A percentile compares a stretch with the other conserved stretches of the same genome.
Conservation (phyloP, 1,140 invertebrate genomes). For the Propsilocerus akamusi region DNA sequence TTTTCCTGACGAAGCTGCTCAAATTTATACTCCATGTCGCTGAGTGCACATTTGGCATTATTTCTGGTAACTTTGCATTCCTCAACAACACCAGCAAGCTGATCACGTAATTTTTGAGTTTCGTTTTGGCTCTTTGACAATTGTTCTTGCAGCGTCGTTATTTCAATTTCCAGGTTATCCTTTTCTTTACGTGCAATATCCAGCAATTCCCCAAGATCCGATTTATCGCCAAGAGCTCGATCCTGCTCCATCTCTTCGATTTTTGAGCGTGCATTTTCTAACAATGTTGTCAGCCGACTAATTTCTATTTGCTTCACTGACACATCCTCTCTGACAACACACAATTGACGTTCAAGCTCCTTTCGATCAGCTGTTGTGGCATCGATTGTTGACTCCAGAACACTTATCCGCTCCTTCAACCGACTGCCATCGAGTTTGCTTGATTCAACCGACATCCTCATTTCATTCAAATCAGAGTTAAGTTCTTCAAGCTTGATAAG, state of each 20-base stretch:
- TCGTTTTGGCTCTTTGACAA: slow-evolving; percentile 58
- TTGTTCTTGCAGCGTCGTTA: slow-evolving; percentile 56
- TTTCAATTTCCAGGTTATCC: slow-evolving; percentile 43
- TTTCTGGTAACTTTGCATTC: slow-evolving; percentile 63
- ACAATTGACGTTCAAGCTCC: slow-evolving; percentile 48
- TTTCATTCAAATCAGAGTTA: slow-evolving; percentile 39
- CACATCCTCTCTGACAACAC: slow-evolving; percentile 42
- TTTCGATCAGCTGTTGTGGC: slow-evolving; percentile 48
- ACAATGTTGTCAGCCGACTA: slow-evolving; percentile 46
- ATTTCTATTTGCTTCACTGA: slow-evolving; percentile 53
- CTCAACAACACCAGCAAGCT: slow-evolving; percentile 51
- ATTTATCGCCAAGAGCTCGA: slow-evolving; percentile 35
- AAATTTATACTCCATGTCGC: slow-evolving; percentile 59
- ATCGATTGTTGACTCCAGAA: slow-evolving; percentile 51
- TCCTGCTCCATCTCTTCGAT: slow-evolving; percentile 41
- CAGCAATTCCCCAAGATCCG: slow-evolving; percentile 47
- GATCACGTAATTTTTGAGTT: slow-evolving; percentile 48
- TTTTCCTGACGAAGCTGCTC: slow-evolving; percentile 55
- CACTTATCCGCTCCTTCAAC: slow-evolving; percentile 41
- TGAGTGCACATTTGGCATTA: slow-evolving; percentile 61
- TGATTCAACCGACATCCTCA: slow-evolving; percentile 26
- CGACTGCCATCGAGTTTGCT: slow-evolving; percentile 37
- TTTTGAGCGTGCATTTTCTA: slow-evolving; percentile 65
- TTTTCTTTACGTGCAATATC: slow-evolving; percentile 50
- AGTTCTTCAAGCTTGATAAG: slow-evolving; percentile 65